Base-by-base conservation (phyloP, 2,797 vertebrate species). In the Bovichtus variegatus region DNA sequence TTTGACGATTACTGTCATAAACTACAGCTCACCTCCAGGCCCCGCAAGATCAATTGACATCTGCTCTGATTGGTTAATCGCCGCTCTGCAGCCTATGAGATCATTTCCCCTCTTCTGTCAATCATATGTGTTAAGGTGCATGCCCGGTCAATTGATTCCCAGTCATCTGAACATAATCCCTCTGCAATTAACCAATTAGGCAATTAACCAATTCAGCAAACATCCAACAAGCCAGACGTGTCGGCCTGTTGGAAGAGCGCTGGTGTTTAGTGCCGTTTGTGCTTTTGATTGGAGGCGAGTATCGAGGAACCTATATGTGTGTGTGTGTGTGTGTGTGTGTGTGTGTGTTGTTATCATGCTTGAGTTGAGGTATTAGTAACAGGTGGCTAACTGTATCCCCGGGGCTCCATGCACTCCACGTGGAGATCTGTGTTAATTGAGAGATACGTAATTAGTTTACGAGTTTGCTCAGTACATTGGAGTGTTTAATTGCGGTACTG, bases 181-280 rank as follows among this genome's bases (percentile, higher is more conserved):
- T 80, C 71, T 12, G 81, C 91, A 93, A 93, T 93, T 93, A 93
- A 90, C 81, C 86, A 93, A 93, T 92, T 93, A 94, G 85, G 76
- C 84, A 84, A 89, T 91, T 89, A 92, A 90, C 83, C 83, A 92
- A 89, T 86, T 86, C 86, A 89, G 74, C 69, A 90, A 87, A 88
- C 87, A 85, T 88, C 69, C 70, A 88, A 92, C 81, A 60, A 79
- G 71, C 69, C 68, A 57, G 31, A 46, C 15, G 23, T 82, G 44
- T 54, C 34, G 6, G 73, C 72, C 76, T 64, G 65, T 51, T 81
- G 10, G 11, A 31, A 67, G 63, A 18, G 68, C 6, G 2, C 51
- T 23, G 43, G 18, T 58, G 77, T 84, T 82, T 81, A 61, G 40
- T 64, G 38, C 55, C 31, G 62, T 67, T 69, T 72, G 60, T 49